Percentiles rank a stretch among this genome's conserved stretches.
Conservation (phyloP, 2,797 vertebrate species). For the Poeciliopsis paucimaculata region DNA sequence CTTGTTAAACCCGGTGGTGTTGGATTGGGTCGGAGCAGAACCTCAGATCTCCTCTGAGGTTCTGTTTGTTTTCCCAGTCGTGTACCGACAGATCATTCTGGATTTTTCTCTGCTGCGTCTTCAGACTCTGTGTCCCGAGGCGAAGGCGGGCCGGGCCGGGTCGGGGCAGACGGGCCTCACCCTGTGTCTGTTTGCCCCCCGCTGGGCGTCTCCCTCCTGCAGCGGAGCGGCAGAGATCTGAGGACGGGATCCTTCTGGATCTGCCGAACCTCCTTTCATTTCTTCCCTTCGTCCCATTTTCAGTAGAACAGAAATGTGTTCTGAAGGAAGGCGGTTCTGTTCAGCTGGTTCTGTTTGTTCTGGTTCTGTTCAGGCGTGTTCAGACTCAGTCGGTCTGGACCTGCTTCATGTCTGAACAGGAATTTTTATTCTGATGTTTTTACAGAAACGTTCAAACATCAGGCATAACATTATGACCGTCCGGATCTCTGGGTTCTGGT, state of each 20-base stretch:
- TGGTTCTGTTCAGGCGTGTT: not conserved
- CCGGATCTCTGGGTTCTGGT: not conserved
- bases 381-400: too few species aligned
- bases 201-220: conserved; percentile 4
- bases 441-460: not conserved
- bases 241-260: not conserved
- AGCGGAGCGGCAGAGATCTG: not conserved
- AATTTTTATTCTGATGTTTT: not conserved
- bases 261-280: not conserved
- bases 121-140: not conserved
- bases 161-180: not conserved
- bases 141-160: not conserved
- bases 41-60: not conserved
- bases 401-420: not conserved
- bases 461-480: not conserved
- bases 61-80: not conserved
- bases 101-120: not conserved
- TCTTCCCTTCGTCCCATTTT: too few species aligned
- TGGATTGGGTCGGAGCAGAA: not conserved
- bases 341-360: not conserved
- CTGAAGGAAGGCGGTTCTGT: too few species aligned
- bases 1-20: not conserved
- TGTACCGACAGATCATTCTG: not conserved
- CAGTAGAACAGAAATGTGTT: too few species aligned
- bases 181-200: not conserved